Evolutionary conservation across 2,888 invertebrate species (phyloP), one percentile per base, ranked within the genome.

Genomic region (Volucella zonaria): DNA sequence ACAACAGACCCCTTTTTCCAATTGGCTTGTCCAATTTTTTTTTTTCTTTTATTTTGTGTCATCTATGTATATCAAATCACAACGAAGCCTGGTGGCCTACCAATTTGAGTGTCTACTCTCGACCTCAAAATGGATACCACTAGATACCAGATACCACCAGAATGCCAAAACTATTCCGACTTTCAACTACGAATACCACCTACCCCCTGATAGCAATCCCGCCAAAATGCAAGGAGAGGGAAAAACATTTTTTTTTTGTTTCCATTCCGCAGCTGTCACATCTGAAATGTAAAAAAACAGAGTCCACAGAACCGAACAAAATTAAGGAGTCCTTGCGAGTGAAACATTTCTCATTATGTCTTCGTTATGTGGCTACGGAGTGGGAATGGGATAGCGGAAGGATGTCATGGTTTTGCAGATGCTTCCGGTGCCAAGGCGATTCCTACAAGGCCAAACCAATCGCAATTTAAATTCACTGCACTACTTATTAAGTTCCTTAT

Each of bases 291-390:
- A 12, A 10, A 52, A 59, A 43, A 3, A 18, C 23, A 58, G 14
- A 23, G 14, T 40, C 31, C 59, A 71, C 70, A 64, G 64, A 80
- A 52, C 54, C 15, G 73, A 77, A 52, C 18, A 47, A 85, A 80
- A 76, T 80, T 77, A 73, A 85, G 77, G 73, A 85, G 76, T 79
- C 75, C 70, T 79, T 79, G 78, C 78, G 49, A 73, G 62, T 80
- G 79, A 80, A 80, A 76, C 66, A 79, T 79, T 83, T 83, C 79
- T 79, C 67, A 83, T 80, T 83, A 80, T 76, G 71, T 61, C 64
- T 75, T 61, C 12, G 58, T 68, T 43, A 52, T 52, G 47, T 56
- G 45, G 54, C 31, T 43, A 78, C 52, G 59, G 45, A 51, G n/a
- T 15, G n/a, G 11, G 10, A 15, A 15, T 10, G 14, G 52, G 40